Evolutionary conservation across 2,797 vertebrate genomes (phyloP), one percentile per base, ranked within the genome.

Genomic region (Microtus obscurus): DNA sequence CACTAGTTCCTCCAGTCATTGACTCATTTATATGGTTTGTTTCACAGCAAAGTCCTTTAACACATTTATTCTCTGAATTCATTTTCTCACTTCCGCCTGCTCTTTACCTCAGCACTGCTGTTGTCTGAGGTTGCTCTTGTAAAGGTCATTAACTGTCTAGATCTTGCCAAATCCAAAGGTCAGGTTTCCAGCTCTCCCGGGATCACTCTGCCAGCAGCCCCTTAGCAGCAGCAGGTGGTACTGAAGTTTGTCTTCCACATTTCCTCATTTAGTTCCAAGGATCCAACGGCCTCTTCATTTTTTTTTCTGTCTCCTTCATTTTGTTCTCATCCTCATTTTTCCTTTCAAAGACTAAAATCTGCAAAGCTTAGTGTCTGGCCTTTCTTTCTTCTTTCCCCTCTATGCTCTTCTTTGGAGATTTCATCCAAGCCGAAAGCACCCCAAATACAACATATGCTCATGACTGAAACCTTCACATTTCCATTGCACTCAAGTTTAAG

Each of bases 91-190:
- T 86, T 93, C 53, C 43, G 16, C 12, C 29, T 51, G 67, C n/a
- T 51, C 76, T 93, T 56, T 91, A 51, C 74, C 73, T 86, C 51
- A 11, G 71, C 2, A 31, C 31, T 74, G 19, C 61, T 81, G 19
- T 29, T 87, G 53, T 94, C 92, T 94, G 69, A 59, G 90, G 82
- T 69, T 7, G 3, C 63, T 91, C n/a, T 89, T 74, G 19, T 12
- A 87, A 97, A 97, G 67, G 89, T 93, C 89, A 45, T 81, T 91
- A 93, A 79, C 51, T 74, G n/a, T 92, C 48, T 89, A 40, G 34
- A 53, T 78, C 87, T 93, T 91, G 96, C 87, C 76, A 93, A 73
- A 92, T 51, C 19, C 90, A 94, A 95, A 96, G 83, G 87, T 81
- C 95, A 95, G 0, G 43, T 87, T n/a, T 56, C 87, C 53, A 63